Percentiles rank a stretch among this genome's conserved stretches.
Conservation (phyloP, 2,113 vertebrate genomes). For the Neopipo cinnamomea region DNA sequence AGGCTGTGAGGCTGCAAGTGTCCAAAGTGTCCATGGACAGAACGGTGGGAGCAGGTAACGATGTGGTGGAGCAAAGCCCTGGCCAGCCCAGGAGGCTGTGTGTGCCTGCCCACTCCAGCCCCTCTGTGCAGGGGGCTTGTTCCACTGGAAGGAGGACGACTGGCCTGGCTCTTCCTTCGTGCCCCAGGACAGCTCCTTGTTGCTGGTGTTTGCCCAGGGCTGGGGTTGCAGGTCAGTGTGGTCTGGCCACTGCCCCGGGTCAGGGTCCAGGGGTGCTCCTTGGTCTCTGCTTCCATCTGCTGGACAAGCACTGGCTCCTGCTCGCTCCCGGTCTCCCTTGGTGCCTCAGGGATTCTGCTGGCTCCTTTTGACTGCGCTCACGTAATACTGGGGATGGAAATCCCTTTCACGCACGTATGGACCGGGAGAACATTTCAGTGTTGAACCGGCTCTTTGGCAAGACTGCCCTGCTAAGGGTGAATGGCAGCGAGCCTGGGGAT, state of each 20-base stretch:
- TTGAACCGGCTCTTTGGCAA: background rate
- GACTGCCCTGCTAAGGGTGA: background rate
- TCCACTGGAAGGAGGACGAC: background rate
- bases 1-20: background rate
- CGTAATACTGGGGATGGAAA: background rate
- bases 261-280: background rate
- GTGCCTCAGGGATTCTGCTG: background rate
- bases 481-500: background rate
- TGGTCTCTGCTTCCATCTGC: constrained; percentile 71
- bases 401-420: background rate
- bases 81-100: background rate
- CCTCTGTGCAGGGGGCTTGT: background rate
- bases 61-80: accelerated
- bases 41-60: accelerated
- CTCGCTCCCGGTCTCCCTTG: background rate
- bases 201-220: background rate
- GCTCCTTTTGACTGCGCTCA: background rate
- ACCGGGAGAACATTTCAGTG: background rate
- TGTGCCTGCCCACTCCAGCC: background rate
- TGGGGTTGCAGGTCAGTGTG: background rate
- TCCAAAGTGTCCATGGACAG: background rate
- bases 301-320: constrained; percentile 49
- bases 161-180: background rate
- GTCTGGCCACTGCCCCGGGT: background rate
- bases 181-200: background rate